phyloP scores from a whole-genome alignment of 2,113 vertebrate species.

The Eclectus roratus region DNA sequence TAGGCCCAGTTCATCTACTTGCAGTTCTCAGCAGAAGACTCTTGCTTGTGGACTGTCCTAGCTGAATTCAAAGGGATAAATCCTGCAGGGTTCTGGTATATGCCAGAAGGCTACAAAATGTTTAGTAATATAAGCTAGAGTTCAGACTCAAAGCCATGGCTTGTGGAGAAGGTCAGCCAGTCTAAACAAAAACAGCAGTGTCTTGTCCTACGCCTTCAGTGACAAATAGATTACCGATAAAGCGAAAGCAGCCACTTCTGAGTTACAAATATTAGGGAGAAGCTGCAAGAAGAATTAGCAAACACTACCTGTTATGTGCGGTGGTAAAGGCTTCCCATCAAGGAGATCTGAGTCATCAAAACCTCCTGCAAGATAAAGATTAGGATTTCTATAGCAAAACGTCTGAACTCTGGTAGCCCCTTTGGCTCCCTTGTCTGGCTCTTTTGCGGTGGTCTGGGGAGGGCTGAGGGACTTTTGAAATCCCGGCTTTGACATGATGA shows the following conservation, averaged over 20 bases:
- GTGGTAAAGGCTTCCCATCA: slow-evolving; percentile 59
- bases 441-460: not conserved
- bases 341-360: slow-evolving; percentile 61
- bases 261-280: not conserved
- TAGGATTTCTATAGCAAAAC: not conserved
- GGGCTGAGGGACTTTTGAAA: not conserved
- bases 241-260: not conserved
- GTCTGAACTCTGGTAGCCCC: not conserved
- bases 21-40: not conserved
- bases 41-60: not conserved
- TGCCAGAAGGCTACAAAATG: not conserved
- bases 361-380: slow-evolving; percentile 41
- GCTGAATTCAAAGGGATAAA: not conserved
- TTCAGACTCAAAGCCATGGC: not conserved
- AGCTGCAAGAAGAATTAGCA: not conserved
- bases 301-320: not conserved
- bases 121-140: not conserved
- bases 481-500: rapidly evolving
- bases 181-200: not conserved
- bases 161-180: not conserved
- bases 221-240: not conserved
- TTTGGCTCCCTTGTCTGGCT: not conserved
- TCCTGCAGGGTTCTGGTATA: not conserved
- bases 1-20: not conserved
- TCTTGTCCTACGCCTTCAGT: not conserved